Base-by-base conservation (phyloP, 2,888 invertebrate species). In the Tetrapedia diversipes region DNA sequence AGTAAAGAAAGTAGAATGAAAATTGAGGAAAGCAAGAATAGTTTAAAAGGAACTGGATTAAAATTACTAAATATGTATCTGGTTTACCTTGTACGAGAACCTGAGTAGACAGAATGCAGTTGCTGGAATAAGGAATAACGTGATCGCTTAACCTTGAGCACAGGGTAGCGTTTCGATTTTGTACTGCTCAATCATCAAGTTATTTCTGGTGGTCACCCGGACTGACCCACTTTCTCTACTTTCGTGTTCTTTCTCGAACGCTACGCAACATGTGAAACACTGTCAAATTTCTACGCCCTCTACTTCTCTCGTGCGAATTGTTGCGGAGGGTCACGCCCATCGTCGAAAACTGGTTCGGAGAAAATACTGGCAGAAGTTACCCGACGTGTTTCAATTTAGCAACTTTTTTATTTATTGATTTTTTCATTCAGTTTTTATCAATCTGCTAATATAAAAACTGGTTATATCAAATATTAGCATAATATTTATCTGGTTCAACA, bases 171-270 rank as follows among this genome's bases (percentile, higher is more conserved):
- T 63, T 54, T 61, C 54, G 41, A 65, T 61, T 47, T 49, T 32
- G 41, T 19, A 41, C 41, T 56, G 53, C 34, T 53, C 49, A 53
- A 3, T 45, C 29, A 49, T 65, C 39, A 22, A 66, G 69, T 51
- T 73, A 64, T 80, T 78, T 74, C 64, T 80, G 71, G 61, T 67
- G 34, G 51, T 66, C 37, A 39, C 27, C 80, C 61, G 27, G 51
- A 61, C 34, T 64, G 78, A 80, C 82, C 78, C 70, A 78, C 82
- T 84, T 84, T 74, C 74, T 68, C 82, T 67, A 57, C 65, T 81
- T 76, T 82, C 73, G 45, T 51, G 32, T 47, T 69, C 64, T 69
- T 83, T 76, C 66, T 63, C 56, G 70, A 51, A 24, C 59, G 29
- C 51, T 51, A 59, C 41, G 54, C 72, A 51, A 63, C 7, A 45